Base-by-base conservation (phyloP, 2,113 vertebrate species). In the Pithys albifrons region DNA sequence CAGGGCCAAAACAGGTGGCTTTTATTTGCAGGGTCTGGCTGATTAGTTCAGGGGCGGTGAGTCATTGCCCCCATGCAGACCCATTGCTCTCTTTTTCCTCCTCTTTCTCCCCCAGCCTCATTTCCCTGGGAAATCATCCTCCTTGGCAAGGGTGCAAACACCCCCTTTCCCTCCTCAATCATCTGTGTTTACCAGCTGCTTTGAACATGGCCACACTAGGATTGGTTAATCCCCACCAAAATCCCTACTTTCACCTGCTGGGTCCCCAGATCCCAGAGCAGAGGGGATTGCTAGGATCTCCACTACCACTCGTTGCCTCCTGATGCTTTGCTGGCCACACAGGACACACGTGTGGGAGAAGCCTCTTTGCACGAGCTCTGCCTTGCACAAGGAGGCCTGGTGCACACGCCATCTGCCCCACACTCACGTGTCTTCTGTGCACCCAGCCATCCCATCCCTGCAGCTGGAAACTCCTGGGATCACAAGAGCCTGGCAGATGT, bases 1-100 rank as follows among this genome's bases (percentile, higher is more conserved):
- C 72, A 97, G 92, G 96, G 91, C 96, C 82, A 52, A 97, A 97
- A 97, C 98, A 98, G 98, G 98, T 98, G 98, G 98, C 97, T 98
- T 94, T 97, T 98, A 97, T 98, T 98, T 98, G 97, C 97, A 97
- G 92, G 96, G 93, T 93, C 96, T 93, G 90, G 86, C 88, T 96
- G 95, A 97, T 97, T 95, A 97, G 66, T 94, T 96, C 93, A 79
- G 91, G 58, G 76, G 48, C n/a, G 59, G 24, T 10, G 2, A 43
- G 28, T 71, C 9, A 1, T n/a, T 64, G 55, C 59, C 55, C 58
- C 51, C 24, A 57, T 12, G 19, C 65, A 85, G 58, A 29, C 61
- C 52, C 58, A 66, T 25, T 2, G 2, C 19, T 88, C 31, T 28
- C 4, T n/a, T 86, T 81, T 94, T n/a, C 31, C 41, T 94, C n/a